These are phyloP conservation scores for Neogale vison DNA, from an alignment of 2,113 vertebrate genomes.

Conservation along the genomic window DNA sequence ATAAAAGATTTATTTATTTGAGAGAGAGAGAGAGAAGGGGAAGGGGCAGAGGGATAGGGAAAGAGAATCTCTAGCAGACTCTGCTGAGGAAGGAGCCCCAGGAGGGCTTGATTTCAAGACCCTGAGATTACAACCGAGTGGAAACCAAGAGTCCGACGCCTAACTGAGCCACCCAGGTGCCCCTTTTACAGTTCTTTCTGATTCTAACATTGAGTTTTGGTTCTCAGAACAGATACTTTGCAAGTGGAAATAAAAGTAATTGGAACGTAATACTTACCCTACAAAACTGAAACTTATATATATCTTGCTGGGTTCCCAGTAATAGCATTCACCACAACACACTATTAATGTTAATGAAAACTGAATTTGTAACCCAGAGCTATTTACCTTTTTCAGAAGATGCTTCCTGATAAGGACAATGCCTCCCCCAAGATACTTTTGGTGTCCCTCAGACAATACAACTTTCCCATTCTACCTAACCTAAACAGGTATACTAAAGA, in stretches of 20 bases:
- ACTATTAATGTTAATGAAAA: conserved; percentile 9
- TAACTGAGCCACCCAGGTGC: not conserved
- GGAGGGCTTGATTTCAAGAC: not conserved
- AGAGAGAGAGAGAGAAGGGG: not conserved
- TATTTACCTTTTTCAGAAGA: conserved; percentile 21
- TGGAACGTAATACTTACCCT: not conserved
- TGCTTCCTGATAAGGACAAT: not conserved
- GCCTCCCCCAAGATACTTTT: not conserved
- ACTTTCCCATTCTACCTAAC: not conserved
- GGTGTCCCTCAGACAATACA: not conserved
- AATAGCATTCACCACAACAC: not conserved
- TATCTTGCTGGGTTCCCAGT: not conserved
- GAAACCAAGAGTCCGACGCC: not conserved
- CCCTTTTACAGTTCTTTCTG: not conserved
- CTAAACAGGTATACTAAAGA: not conserved
- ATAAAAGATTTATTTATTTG: not conserved
- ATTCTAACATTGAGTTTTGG: conserved; percentile 20
- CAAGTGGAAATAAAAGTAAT: not conserved
- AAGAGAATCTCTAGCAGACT: not conserved
- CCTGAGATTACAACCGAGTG: not conserved
- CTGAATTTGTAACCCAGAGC: not conserved
- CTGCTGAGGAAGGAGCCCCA: not conserved
- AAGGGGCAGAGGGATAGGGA: not conserved
- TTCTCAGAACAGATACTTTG: not conserved
- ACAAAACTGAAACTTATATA: not conserved